Evolutionary conservation across 2,797 vertebrate genomes (phyloP), one percentile per base, ranked within the genome.

Genomic region (Zalophus californianus): DNA sequence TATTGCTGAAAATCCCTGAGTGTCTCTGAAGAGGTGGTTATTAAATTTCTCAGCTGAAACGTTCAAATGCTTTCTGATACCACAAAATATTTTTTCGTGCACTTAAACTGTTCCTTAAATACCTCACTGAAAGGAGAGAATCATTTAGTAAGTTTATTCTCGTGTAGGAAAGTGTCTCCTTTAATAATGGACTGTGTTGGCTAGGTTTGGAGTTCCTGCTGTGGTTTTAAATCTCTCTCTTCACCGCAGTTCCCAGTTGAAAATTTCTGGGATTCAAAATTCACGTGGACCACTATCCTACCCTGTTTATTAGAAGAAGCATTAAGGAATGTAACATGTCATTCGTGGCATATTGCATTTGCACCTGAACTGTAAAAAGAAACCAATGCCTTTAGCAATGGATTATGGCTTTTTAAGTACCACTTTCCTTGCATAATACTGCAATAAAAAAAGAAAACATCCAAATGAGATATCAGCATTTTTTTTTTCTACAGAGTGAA

Each of bases 371-470:
- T 98, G 91, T 97, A 95, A 98, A 94, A 98, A 86, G 98, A 98
- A 97, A 20, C 32, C 70, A 87, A 97, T 87, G 97, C 85, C 97
- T 85, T 84, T 95, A 98, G 98, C 91, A 95, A 97, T 88, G 97
- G 98, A 97, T 97, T 97, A 96, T 97, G 94, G 97, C 92, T 97
- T 98, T 98, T 98, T 98, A 98, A 98, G 97, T 96, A 97, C 96
- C 73, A 97, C 92, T 98, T 98, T 96, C 89, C 41, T 97, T 96
- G 97, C 78, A 78, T 94, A 98, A 98, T 98, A 5, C 6, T 78
- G 93, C 80, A 97, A 87, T 98, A 98, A 98, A 98, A 97, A 98
- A 98, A 95, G 79, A 96, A 98, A 98, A 98, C 96, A 75, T 93
- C 97, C 97, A 84, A 96, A 92, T 95, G 95, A 96, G 87, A 73